phyloP scores from a whole-genome alignment of 2,113 vertebrate genomes.

The Zosterops hypoxanthus region DNA sequence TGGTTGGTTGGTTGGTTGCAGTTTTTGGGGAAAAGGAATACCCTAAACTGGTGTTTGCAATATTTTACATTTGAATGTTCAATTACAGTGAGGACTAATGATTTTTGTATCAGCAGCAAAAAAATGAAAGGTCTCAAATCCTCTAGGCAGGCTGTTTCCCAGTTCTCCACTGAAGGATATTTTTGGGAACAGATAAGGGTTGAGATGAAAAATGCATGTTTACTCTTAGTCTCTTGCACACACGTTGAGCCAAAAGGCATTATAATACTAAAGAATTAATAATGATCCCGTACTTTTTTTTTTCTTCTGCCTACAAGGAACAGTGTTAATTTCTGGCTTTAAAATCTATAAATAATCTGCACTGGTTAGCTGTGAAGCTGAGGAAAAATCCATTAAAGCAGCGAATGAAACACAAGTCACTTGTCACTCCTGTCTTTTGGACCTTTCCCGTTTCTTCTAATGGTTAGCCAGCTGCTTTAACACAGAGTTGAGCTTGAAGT shows the following conservation, averaged over 20 bases:
- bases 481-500: neutral
- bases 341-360: constrained; percentile 13
- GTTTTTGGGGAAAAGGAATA: neutral
- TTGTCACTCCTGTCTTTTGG: neutral
- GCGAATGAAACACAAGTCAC: neutral
- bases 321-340: constrained; percentile 39
- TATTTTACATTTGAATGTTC: neutral
- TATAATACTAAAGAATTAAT: constrained; percentile 39
- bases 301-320: constrained; percentile 17
- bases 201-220: neutral
- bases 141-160: neutral
- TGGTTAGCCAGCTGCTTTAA: neutral
- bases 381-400: constrained; percentile 5
- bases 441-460: neutral
- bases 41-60: neutral
- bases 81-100: neutral
- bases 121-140: neutral
- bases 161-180: neutral
- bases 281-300: neutral
- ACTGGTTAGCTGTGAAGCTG: neutral
- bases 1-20: neutral
- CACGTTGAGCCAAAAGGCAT: constrained; percentile 6
- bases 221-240: neutral
- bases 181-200: constrained; percentile 32
- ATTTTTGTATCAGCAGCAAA: neutral